A percentile compares a stretch with the other conserved stretches of the same genome.
phyloP scores from a whole-genome alignment of 2,888 invertebrate genomes.

The Zygothrica quintamaculata region DNA sequence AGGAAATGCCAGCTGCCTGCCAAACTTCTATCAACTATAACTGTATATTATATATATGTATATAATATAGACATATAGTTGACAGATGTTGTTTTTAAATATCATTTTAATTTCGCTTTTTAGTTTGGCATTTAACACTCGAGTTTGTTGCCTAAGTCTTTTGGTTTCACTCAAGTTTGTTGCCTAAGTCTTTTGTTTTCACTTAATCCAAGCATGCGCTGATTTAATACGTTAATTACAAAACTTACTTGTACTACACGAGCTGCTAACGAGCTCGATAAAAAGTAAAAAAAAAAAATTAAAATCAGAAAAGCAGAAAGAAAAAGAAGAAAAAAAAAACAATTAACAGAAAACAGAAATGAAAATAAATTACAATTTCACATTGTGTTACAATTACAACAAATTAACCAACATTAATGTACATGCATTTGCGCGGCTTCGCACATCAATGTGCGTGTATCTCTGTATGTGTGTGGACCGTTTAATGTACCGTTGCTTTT shows the following conservation, averaged over 20 bases:
- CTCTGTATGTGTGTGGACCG: not conserved
- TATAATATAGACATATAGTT: not conserved
- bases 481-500: conserved; percentile 59
- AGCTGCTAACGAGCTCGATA: conserved; percentile 58
- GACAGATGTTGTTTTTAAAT: not conserved
- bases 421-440: conserved; percentile 55
- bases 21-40: not conserved
- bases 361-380: conserved; percentile 66
- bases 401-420: conserved; percentile 70
- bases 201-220: conserved; percentile 18
- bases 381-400: conserved; percentile 59
- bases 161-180: conserved; percentile 10
- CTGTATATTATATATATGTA: not conserved
- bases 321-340: conserved; percentile 25
- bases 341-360: conserved; percentile 22
- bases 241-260: conserved; percentile 18
- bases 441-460: conserved; percentile 46
- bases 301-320: conserved; percentile 11
- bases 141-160: conserved; percentile 2
- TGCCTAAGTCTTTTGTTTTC: conserved; percentile 13
- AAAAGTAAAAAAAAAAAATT: conserved; percentile 15
- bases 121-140: not conserved
- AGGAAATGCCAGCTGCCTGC: no score
- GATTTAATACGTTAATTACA: conserved; percentile 66
- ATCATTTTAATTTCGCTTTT: no score